These are phyloP conservation scores for Engraulis encrasicolus DNA, from an alignment of 2,113 vertebrate species.

Conservation along the genomic window DNA sequence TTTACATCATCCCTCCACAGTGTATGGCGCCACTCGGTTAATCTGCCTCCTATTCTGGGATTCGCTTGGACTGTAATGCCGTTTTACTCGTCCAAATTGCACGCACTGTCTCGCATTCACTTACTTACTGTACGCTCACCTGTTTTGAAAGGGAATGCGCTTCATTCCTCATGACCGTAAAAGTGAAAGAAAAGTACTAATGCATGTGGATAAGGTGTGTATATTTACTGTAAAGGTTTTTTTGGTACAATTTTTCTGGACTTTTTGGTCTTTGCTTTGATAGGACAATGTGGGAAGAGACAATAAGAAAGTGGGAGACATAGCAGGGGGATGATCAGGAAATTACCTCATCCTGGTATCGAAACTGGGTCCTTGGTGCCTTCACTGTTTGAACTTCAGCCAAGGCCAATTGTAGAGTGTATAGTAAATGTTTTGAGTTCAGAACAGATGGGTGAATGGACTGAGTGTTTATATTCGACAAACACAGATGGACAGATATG, in stretches of 20 bases:
- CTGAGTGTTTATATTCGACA: neutral
- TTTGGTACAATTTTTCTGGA: too few relatives aligned
- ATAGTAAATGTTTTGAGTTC: neutral
- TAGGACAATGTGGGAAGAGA: too few relatives aligned
- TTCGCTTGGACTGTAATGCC: neutral
- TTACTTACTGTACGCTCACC: neutral
- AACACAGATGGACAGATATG: neutral
- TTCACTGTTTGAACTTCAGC: too few relatives aligned
- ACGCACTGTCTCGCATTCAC: neutral
- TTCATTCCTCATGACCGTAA: neutral
- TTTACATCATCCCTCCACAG: neutral
- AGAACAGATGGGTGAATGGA: neutral
- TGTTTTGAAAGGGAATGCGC: neutral
- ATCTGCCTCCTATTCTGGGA: neutral
- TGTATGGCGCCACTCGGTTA: neutral
- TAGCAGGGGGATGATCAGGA: too few relatives aligned
- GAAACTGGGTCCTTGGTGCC: too few relatives aligned
- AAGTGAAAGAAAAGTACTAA: neutral
- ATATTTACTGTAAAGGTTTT: neutral
- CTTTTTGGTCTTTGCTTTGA: too few relatives aligned
- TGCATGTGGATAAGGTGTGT: too few relatives aligned
- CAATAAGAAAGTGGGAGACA: too few relatives aligned
- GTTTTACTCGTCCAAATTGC: neutral
- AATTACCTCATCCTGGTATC: too few relatives aligned
- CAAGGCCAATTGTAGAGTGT: too few relatives aligned